Evolutionary conservation across 2,113 vertebrate species (phyloP).

Genomic region (Leiothrix lutea): DNA sequence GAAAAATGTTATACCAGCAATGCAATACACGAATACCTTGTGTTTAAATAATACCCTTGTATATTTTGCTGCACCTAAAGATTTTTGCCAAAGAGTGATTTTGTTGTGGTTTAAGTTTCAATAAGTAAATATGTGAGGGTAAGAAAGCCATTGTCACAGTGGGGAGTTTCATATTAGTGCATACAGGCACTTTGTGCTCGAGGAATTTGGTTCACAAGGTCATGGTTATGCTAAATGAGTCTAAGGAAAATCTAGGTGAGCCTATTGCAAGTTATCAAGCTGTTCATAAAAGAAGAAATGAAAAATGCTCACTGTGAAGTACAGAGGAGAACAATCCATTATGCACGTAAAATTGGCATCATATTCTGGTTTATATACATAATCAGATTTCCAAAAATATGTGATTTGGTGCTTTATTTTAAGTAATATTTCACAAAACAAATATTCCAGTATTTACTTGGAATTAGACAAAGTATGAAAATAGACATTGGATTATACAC

Average conservation of each 20-base stretch:
- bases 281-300: not conserved
- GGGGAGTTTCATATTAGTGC: not conserved
- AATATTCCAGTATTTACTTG: conserved; percentile 65
- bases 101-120: not conserved
- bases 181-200: not conserved
- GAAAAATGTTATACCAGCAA: not conserved
- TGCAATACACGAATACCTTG: not conserved
- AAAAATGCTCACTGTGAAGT: not conserved
- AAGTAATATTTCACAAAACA: not conserved
- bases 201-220: not conserved
- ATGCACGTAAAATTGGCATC: not conserved
- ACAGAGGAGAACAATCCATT: not conserved
- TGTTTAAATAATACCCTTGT: not conserved
- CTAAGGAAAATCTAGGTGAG: not conserved
- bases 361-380: not conserved
- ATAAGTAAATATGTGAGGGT: not conserved
- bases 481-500: conserved; percentile 70
- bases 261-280: not conserved
- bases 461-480: conserved; percentile 74
- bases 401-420: not conserved
- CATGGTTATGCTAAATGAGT: not conserved
- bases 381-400: not conserved
- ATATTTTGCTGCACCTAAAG: not conserved
- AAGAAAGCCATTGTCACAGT: not conserved
- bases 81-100: not conserved